Base-by-base conservation (phyloP, 2,888 invertebrate genomes). In the Trissoscelio sp. region DNA sequence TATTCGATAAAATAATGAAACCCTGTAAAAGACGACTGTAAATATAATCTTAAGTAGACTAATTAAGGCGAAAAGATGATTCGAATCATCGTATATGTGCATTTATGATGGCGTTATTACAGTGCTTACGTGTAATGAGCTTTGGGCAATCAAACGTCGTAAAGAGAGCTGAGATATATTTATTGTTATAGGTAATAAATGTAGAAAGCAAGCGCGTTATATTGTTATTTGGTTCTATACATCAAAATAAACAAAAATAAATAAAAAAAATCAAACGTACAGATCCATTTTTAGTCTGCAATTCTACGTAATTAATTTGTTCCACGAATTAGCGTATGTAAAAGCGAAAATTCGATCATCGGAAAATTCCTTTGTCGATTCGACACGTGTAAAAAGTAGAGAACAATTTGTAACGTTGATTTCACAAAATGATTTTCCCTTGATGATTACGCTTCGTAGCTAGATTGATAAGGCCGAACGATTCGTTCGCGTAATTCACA, bases 151-250 rank as follows among this genome's bases (percentile, higher is more conserved):
- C 69, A 46, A 73, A 80, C 70, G 82, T 83, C 83, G 75, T 75
- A 82, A 86, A 86, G 83, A 89, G 86, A 88, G 87, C 88, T 89
- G 88, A 88, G 87, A 89, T 89, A 89, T 89, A 89, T 90, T 88
- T 88, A 88, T 87, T 87, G 74, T 86, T 83, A 85, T 85, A 80
- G 74, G 46, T 81, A 74, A 60, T 75, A 80, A 81, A 57, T 72
- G 77, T 80, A 75, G 73, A 62, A 31, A 55, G 31, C 16, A 42
- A 58, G n/a, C 18, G 64, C 58, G 66, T 74, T 81, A 78, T 70
- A 64, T 79, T 58, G 74, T 79, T 79, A 67, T n/a, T 67, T 48
- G 78, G 81, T 73, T 62, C 55, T 48, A 70, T 53, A 77, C 7
- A 31, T 6, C 31, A 9, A 9, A 31, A 31, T 6, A 31, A 7